These are phyloP conservation scores for Melanotaenia boesemani DNA, from an alignment of 2,797 vertebrate species.

Conservation along the genomic window DNA sequence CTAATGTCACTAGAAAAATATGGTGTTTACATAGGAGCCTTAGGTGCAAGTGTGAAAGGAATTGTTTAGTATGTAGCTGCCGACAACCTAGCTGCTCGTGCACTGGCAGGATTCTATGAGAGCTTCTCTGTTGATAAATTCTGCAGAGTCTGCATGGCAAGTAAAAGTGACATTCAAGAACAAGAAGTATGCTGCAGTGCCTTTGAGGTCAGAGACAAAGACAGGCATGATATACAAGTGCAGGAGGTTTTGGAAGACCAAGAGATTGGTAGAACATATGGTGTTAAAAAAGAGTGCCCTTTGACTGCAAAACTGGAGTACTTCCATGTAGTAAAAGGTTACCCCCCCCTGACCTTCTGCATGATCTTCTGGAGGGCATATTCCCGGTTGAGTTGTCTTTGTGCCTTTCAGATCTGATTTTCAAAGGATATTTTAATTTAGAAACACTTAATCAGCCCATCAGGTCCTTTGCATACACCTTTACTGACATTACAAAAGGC, in stretches of 20 bases:
- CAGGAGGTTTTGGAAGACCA: slow-evolving; percentile 37
- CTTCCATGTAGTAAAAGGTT: slow-evolving; percentile 48
- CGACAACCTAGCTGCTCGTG: slow-evolving; percentile 47
- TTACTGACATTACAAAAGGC: slow-evolving; percentile 31
- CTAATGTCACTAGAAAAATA: neutral
- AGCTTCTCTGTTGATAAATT: slow-evolving; percentile 36
- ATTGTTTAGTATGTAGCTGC: slow-evolving; percentile 45
- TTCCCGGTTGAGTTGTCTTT: slow-evolving; percentile 31
- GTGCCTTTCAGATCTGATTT: slow-evolving; percentile 25
- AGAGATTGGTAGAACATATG: slow-evolving; percentile 4
- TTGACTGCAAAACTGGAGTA: slow-evolving; percentile 35
- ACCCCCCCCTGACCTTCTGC: slow-evolving; percentile 48
- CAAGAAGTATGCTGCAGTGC: slow-evolving; percentile 38
- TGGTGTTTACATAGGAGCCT: slow-evolving; percentile 37
- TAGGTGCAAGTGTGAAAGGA: slow-evolving; percentile 38
- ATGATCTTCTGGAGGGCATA: slow-evolving; percentile 52
- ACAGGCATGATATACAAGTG: slow-evolving; percentile 35
- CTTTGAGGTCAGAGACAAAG: slow-evolving; percentile 37
- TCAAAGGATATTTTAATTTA: slow-evolving; percentile 11
- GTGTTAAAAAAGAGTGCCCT: slow-evolving; percentile 38
- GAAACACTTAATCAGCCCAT: slow-evolving; percentile 27
- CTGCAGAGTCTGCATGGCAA: slow-evolving; percentile 43
- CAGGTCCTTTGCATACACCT: slow-evolving; percentile 39
- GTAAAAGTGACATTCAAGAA: slow-evolving; percentile 6
- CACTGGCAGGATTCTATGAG: slow-evolving; percentile 46